Evolutionary conservation across 2,113 vertebrate species (phyloP), one percentile per base, ranked within the genome.

Genomic region (Ammospiza caudacuta): DNA sequence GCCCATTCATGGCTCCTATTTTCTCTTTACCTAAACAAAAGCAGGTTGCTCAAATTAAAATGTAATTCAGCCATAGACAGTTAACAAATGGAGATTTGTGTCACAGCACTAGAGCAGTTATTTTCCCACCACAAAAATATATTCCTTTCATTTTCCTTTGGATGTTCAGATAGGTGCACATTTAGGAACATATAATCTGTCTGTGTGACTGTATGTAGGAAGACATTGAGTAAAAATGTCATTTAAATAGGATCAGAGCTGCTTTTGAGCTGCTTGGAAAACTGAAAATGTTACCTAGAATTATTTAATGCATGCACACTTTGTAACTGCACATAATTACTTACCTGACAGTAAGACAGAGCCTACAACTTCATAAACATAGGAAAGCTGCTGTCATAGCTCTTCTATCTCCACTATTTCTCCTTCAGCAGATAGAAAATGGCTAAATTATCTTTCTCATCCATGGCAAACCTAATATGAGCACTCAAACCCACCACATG

Each of bases 401-500:
- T 61, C 62, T 54, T 70, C 68, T 63, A 37, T 33, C 44, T 46
- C 39, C 44, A 77, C 35, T 55, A 41, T 74, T 76, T 92, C 54
- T 93, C 64, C 64, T 88, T 64, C 51, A 75, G 46, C 57, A 74
- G 67, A 75, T 11, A 83, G 49, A 63, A 94, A 96, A 73, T 39
- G 63, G 57, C 58, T 89, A 73, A 95, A 64, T 92, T 83, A 74
- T 46, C 79, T 90, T 90, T 41, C 64, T 69, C 29, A 51, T 80
- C 61, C 66, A 47, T 27, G 28, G 77, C 20, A 91, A 76, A 87
- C 51, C 87, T 88, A 95, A 81, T 75, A 35, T 1, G 5, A 85
- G 43, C 49, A 73, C 78, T 85, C 72, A 92, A 94, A 91, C 20
- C 25, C 64, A 91, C 70, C 67, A 49, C 79, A 94, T 47, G 95